These are phyloP conservation scores for Corapipo altera DNA, from an alignment of 2,113 vertebrate genomes.

Conservation along the genomic window DNA sequence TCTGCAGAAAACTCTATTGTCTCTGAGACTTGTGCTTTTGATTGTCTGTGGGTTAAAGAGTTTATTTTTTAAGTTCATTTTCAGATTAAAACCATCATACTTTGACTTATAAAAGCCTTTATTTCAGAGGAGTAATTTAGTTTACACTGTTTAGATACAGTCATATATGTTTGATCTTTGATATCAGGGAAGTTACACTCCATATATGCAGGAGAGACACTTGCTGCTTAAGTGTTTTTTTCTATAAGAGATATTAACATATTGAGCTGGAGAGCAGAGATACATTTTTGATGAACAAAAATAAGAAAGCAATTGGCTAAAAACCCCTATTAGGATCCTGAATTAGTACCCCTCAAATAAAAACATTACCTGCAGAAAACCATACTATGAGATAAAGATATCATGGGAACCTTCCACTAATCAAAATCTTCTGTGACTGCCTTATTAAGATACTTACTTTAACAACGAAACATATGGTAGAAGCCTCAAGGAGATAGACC, in stretches of 20 bases:
- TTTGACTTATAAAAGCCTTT: background rate
- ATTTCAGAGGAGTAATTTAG: background rate
- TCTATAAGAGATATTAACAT: background rate
- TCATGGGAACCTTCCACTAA: slow-evolving; percentile 56
- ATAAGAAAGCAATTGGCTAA: background rate
- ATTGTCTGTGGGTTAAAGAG: background rate
- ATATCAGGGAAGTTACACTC: background rate
- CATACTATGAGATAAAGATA: slow-evolving; percentile 67
- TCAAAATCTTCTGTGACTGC: slow-evolving; percentile 64
- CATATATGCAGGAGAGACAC: background rate
- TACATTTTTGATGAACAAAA: background rate
- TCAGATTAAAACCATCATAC: background rate
- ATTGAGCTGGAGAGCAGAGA: background rate
- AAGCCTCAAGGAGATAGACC: slow-evolving; percentile 45
- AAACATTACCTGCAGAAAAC: background rate
- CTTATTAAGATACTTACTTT: slow-evolving; percentile 68
- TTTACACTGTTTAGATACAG: background rate
- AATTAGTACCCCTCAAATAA: background rate
- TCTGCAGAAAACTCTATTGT: background rate
- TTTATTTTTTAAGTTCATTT: background rate
- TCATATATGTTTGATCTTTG: background rate
- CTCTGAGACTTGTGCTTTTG: background rate
- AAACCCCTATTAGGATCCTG: accelerated
- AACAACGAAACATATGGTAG: slow-evolving; percentile 55
- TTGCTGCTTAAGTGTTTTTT: background rate